Evolutionary conservation across 2,797 vertebrate genomes (phyloP).

Genomic region (Phrynocephalus guinanensis): DNA sequence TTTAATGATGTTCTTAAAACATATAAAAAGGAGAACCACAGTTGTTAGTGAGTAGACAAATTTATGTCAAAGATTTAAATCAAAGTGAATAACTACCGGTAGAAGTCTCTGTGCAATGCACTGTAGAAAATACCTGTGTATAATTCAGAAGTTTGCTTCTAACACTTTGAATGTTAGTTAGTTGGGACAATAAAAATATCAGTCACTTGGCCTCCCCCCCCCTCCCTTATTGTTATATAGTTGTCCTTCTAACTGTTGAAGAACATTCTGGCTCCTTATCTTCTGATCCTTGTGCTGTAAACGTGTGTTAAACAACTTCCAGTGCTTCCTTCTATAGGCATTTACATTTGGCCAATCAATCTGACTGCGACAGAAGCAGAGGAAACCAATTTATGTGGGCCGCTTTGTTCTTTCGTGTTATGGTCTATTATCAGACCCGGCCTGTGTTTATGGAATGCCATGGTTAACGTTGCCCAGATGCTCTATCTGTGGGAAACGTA

Average conservation of each 20-base stretch:
- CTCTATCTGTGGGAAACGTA: constrained; percentile 60
- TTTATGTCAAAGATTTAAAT: constrained; percentile 2
- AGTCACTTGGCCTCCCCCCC: not conserved
- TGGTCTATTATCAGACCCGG: constrained; percentile 43
- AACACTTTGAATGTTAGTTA: not conserved
- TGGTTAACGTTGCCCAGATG: constrained; percentile 72
- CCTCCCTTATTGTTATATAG: not conserved
- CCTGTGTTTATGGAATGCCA: constrained; percentile 68
- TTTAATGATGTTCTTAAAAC: not conserved
- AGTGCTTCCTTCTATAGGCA: constrained; percentile 64
- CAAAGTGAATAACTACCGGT: not conserved
- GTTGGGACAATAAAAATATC: not conserved
- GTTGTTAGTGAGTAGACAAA: not conserved
- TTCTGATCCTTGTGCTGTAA: constrained; percentile 63
- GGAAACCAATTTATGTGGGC: not conserved
- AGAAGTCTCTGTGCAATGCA: not conserved
- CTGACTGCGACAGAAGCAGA: constrained; percentile 40
- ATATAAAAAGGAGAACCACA: too few species aligned
- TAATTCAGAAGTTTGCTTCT: not conserved
- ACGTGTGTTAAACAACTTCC: constrained; percentile 68
- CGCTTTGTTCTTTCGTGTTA: constrained; percentile 50
- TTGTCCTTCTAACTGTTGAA: constrained; percentile 51
- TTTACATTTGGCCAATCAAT: constrained; percentile 51
- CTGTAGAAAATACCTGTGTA: not conserved
- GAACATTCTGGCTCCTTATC: constrained; percentile 69